Evolutionary conservation across 2,888 invertebrate species (phyloP), one percentile per base, ranked within the genome.

Genomic region (Alentia gelatinosa): DNA sequence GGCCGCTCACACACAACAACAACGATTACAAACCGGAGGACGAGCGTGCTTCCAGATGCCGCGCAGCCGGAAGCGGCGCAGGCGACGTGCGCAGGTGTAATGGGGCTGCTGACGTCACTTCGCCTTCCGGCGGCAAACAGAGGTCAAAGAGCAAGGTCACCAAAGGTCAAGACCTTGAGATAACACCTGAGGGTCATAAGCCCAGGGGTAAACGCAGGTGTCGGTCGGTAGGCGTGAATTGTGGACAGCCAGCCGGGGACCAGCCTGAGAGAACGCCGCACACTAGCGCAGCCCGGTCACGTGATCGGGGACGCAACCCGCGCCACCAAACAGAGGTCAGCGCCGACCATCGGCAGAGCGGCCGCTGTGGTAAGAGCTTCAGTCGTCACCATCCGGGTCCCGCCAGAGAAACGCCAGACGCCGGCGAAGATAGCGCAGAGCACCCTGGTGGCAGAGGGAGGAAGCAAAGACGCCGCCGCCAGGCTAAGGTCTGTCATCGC

Each of bases 1-100:
- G 83, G 83, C 23, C 37, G 83, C 39, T 83, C 12, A 26, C 9
- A 12, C 26, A 83, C 4, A 83, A 83, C 83, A 83, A 83, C 83
- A 83, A 83, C 42, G 83, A 83, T n/a, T 83, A 83, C 83, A 83
- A 39, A 83, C 39, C 83, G 39, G 83, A 83, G 3, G 83, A 83
- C 12, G 42, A 83, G 23, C 83, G 42, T 23, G 42, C 23, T 74
- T 33, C 74, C 74, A 26, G 74, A 74, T 74, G 74, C 33, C 74
- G 74, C 30, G 39, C 15, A 15, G 83, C 15, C 23, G 37, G 12
- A 19, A n/a, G 83, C 83, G 39, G 40, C 9, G 75, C 26, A 26
- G 75, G 75, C 15, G 35, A 75, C 33, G 75, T 19, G 26, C 33
- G 75, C 37, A 1, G 1, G n/a, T 83, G 83, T 83, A 39, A 83